Percentiles rank a stretch among this genome's conserved stretches.
phyloP scores from a whole-genome alignment of 2,888 invertebrate genomes.

The Pomacea canaliculata region DNA sequence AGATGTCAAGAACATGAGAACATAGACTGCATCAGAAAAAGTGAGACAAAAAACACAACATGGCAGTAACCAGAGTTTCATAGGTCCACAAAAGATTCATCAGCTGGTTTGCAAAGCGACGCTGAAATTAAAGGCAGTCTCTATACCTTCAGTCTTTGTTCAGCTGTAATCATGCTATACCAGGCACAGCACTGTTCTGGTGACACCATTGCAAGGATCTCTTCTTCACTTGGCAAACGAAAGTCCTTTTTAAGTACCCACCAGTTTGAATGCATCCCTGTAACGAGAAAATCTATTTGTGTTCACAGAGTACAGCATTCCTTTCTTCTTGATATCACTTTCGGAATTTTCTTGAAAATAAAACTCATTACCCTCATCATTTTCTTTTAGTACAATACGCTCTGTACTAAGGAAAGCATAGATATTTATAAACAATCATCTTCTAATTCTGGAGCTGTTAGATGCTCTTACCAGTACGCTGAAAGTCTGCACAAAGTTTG shows the following conservation, averaged over 20 bases:
- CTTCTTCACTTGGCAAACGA: conserved; percentile 95
- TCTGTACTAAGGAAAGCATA: neutral
- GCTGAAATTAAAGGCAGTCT: neutral
- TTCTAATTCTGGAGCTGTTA: neutral
- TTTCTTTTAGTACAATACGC: too few species aligned
- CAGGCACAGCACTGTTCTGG: conserved; percentile 99
- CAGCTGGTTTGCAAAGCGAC: neutral
- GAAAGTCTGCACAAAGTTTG: conserved; percentile 97
- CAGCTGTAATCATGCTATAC: conserved; percentile 97
- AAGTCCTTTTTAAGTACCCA: conserved; percentile 72
- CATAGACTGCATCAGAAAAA: neutral
- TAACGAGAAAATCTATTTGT: neutral
- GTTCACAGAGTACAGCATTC: too few species aligned
- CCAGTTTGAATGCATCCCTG: conserved; percentile 85
- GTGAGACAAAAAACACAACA: neutral
- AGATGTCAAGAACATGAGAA: too few species aligned
- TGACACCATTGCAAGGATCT: conserved; percentile 97
- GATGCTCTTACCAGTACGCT: conserved; percentile 83
- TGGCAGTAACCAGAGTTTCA: neutral
- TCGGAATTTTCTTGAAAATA: too few species aligned
- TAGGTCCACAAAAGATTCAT: neutral
- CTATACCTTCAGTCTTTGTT: conserved; percentile 87
- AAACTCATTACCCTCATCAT: too few species aligned
- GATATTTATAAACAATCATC: neutral
- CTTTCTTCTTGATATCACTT: too few species aligned